A percentile compares a stretch with the other conserved stretches of the same genome.
phyloP scores from a whole-genome alignment of 2,797 vertebrate species.

The Cirrhinus mrigala region DNA sequence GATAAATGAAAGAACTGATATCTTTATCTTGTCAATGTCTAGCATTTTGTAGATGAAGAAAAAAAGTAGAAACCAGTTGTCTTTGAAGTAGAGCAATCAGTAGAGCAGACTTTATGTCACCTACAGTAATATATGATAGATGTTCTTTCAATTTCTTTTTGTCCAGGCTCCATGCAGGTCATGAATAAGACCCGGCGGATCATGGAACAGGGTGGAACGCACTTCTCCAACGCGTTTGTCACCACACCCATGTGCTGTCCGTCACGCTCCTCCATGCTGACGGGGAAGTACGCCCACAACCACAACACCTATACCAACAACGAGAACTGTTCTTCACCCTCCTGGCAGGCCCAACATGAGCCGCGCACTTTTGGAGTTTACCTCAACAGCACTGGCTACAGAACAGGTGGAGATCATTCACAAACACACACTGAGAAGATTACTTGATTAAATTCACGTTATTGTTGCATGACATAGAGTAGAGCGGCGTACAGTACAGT shows the following conservation, averaged over 20 bases:
- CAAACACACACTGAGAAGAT: neutral
- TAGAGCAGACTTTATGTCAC: conserved; percentile 42
- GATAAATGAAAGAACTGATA: conserved; percentile 33
- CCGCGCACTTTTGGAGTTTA: conserved; percentile 89
- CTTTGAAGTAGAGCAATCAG: conserved; percentile 28
- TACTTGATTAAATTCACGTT: neutral
- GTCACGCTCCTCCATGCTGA: conserved; percentile 85
- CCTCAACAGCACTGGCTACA: conserved; percentile 94
- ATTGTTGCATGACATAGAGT: neutral
- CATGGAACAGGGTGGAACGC: conserved; percentile 80
- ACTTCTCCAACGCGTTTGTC: conserved; percentile 89
- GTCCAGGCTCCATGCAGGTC: conserved; percentile 66
- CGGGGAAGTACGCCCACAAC: conserved; percentile 95
- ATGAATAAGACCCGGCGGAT: conserved; percentile 69
- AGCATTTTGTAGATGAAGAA: neutral
- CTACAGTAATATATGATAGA: conserved; percentile 1
- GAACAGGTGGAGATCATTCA: conserved; percentile 83
- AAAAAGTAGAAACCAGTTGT: neutral
- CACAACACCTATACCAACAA: conserved; percentile 99
- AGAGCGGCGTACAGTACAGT: neutral
- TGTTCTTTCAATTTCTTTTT: conserved; percentile 23
- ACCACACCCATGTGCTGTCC: conserved; percentile 90
- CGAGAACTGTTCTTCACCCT: conserved; percentile 95
- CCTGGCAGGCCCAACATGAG: conserved; percentile 96
- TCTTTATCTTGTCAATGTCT: conserved; percentile 10